Evolutionary conservation across 2,797 vertebrate genomes (phyloP).

Genomic region (Spinus pinus): DNA sequence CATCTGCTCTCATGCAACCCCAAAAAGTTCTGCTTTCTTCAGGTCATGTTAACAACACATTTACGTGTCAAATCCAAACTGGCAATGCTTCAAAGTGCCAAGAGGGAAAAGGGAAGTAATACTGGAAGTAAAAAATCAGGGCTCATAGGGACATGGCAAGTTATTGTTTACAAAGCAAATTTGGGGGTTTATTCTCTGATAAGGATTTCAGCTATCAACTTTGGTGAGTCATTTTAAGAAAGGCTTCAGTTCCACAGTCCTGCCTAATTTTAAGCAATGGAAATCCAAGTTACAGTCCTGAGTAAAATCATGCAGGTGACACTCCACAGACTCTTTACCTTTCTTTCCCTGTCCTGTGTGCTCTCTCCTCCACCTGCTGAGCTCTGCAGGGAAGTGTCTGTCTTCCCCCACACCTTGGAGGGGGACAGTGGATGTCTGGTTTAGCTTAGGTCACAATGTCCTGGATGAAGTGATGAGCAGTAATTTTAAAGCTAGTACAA

Average conservation of each 20-base stretch:
- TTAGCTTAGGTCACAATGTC: not conserved
- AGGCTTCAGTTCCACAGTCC: fast-evolving
- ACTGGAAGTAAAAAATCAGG: not conserved
- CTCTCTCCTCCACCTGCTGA: not conserved
- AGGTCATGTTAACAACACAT: not conserved
- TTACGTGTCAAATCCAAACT: not conserved
- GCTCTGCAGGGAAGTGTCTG: not conserved
- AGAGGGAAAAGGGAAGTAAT: not conserved
- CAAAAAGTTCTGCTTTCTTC: not conserved
- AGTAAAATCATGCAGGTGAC: not conserved
- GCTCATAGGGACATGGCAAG: not conserved
- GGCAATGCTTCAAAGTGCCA: not conserved
- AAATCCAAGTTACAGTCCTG: not conserved
- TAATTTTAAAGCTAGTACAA: not conserved
- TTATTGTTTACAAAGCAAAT: not conserved
- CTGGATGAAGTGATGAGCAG: not conserved
- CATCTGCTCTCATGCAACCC: not conserved
- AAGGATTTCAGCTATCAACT: not conserved
- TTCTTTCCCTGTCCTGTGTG: not conserved
- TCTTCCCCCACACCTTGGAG: fast-evolving
- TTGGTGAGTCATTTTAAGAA: not conserved
- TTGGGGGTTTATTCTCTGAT: not conserved
- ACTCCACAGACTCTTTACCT: not conserved
- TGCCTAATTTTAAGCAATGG: not conserved
- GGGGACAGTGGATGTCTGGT: not conserved